Evolutionary conservation across 2,113 vertebrate genomes (phyloP), one percentile per base, ranked within the genome.

Genomic region (Dicrurus megarhynchus): DNA sequence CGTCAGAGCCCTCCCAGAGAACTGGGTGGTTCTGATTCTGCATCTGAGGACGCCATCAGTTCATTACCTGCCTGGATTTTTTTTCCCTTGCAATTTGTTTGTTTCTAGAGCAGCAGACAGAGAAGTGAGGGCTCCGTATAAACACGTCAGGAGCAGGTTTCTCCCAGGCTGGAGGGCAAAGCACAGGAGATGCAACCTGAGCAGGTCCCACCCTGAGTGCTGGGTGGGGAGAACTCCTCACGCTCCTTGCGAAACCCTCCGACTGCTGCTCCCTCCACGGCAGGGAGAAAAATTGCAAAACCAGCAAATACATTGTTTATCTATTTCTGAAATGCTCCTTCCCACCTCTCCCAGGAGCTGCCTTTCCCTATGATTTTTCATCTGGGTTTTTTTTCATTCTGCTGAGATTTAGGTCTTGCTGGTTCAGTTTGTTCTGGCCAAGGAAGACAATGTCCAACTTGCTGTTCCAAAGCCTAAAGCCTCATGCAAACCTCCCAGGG

Each of bases 141-240:
- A 97, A 97, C 98, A 97, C 20, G 96, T 97, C 94, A 85, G 93
- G 87, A 96, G 90, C 95, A 87, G 93, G 97, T 95, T 97, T 95
- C 96, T 97, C 95, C 96, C 93, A 96, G 96, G 97, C 97, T 97
- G 95, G 85, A 95, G 97, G 97, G 97, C 93, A 95, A 96, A 97
- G 95, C 87, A 89, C 61, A 81, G 55, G 90, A 96, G 79, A 88
- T 97, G 94, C 96, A 97, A 94, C 84, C 80, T 57, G 93, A 37
- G 74, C 93, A 89, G 64, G 94, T 98, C 97, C 96, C 98, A 94
- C 97, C 98, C 97, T 91, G 79, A 73, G n/a, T 46, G 75, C 94
- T 94, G 97, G 97, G 97, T 95, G 97, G 97, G 90, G 97, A 96
- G 16, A 78, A 79, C 81, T 94, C 95, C 63, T 63, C 89, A 81